Evolutionary conservation across 2,888 invertebrate species (phyloP), one percentile per base, ranked within the genome.

Genomic region (Tuta absoluta): DNA sequence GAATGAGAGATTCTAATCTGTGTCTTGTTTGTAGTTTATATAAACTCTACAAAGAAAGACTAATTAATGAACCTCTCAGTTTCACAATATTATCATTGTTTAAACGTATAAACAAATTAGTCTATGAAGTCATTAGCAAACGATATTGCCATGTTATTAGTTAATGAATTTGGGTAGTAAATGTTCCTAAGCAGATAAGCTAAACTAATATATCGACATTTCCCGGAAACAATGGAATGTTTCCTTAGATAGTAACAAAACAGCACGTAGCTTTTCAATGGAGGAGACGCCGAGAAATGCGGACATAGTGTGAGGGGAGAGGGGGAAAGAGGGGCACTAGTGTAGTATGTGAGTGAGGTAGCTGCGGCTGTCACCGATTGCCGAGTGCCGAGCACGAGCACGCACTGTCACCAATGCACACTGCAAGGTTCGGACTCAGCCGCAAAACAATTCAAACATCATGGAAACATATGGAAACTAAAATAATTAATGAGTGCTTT

Each of bases 221-320:
- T 33, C 33, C 8, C 33, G 33, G 33, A 33, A 33, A 8, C 2
- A 17, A 45, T 45, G 45, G 4, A 45, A 14, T 14, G 1, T n/a
- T 41, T 4, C 45, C 17, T 8, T 41, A 41, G 12, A 41, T 41
- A 41, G 51, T 21, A 51, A 45, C 17, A n/a, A n/a, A 2, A 21
- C 23, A 23, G 14, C 23, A 24, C 33, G 14, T 12, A 23, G 51
- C 14, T 2, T 19, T 24, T 12, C 12, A 12, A 53, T 45, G n/a
- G 45, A n/a, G n/a, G 45, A 45, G 45, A 45, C 45, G 45, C 0
- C 51, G 23, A 53, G 24, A 53, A 24, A 53, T 53, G 24, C 51
- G 51, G 51, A 53, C 23, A 23, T 23, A 1, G 21, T 19, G 14
- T 14, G 23, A 17, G 17, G 5, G 17, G 48, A 7, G 33, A 8